Evolutionary conservation across 2,888 invertebrate genomes (phyloP).

Genomic region (Didymodactylos carnosus): DNA sequence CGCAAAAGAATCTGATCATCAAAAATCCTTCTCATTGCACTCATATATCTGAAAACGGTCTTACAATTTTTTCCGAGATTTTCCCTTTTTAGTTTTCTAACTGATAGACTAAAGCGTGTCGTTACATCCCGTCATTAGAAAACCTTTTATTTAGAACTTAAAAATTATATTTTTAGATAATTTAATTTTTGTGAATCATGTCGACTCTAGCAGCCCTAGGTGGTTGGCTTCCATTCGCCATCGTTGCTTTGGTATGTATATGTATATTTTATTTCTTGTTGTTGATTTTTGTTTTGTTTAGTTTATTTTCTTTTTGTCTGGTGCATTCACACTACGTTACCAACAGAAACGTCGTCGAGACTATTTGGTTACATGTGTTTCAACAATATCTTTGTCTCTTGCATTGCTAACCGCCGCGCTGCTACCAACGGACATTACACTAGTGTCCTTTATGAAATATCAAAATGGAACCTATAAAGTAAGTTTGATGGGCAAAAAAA

Average conservation of each 20-base stretch:
- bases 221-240: background rate
- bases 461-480: slow-evolving; percentile 31
- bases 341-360: background rate
- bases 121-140: too few species aligned
- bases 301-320: background rate
- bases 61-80: too few species aligned
- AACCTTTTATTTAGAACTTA: too few species aligned
- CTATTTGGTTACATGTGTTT: background rate
- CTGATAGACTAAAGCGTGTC: too few species aligned
- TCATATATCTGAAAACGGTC: too few species aligned
- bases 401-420: slow-evolving; percentile 27
- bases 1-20: too few species aligned
- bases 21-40: too few species aligned
- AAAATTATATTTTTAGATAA: too few species aligned
- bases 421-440: slow-evolving; percentile 33
- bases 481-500: too few species aligned
- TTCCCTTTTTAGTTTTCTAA: too few species aligned
- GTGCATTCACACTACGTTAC: background rate
- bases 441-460: slow-evolving; percentile 35
- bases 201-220: background rate
- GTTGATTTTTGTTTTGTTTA: background rate
- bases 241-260: background rate
- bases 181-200: too few species aligned
- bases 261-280: background rate
- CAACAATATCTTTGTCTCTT: slow-evolving; percentile 19